phyloP scores from a whole-genome alignment of 2,888 invertebrate species.

The Glyphotaelius pellucidus region DNA sequence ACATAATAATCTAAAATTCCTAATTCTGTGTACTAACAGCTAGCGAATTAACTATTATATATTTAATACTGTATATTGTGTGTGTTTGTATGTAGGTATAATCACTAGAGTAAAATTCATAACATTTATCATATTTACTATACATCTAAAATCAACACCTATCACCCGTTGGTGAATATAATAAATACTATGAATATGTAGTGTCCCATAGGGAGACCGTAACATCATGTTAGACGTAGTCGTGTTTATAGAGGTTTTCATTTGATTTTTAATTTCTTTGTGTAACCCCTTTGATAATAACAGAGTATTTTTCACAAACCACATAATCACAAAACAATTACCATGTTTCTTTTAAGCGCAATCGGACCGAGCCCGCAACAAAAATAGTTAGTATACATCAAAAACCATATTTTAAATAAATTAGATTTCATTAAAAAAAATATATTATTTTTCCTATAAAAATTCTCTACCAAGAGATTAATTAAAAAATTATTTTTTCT shows the following conservation, averaged over 20 bases:
- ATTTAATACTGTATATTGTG: neutral
- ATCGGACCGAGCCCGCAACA: constrained; percentile 2
- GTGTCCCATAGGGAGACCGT: neutral
- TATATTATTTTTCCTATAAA: neutral
- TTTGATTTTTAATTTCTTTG: neutral
- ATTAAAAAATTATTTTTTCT: neutral
- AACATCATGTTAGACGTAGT: neutral
- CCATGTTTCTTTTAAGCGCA: neutral
- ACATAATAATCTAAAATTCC: neutral
- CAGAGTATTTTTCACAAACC: neutral
- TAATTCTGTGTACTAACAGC: neutral
- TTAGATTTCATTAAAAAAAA: neutral
- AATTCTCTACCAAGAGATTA: neutral
- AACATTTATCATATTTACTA: neutral
- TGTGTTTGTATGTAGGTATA: constrained; percentile 2
- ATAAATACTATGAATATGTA: neutral
- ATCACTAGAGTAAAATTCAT: constrained; percentile 2
- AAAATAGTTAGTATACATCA: constrained; percentile 2
- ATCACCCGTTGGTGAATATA: neutral
- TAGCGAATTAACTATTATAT: neutral
- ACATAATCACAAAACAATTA: neutral
- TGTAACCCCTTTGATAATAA: neutral
- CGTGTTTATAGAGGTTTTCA: neutral
- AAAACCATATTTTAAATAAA: neutral
- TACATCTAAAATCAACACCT: neutral